Conservation (phyloP, 2,888 invertebrate genomes). For the Mesorhabditis spiculigera region DNA sequence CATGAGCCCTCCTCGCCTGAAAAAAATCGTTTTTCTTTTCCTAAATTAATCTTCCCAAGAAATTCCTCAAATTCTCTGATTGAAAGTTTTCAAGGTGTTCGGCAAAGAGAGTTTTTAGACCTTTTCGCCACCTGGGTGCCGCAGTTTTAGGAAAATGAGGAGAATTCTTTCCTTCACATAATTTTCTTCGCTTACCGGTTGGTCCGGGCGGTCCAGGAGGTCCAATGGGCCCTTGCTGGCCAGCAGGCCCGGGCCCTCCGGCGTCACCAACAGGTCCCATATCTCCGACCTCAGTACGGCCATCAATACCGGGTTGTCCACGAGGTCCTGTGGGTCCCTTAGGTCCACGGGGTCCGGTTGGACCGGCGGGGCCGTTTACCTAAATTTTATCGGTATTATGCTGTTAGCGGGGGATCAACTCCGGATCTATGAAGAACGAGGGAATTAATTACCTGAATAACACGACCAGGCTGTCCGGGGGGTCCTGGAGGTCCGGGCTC, state of each 20-base stretch:
- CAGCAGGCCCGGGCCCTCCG: conserved; percentile 45
- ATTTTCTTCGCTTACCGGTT: conserved; percentile 17
- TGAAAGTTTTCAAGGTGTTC: background rate
- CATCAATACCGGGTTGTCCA: conserved; percentile 51
- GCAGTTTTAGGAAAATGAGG: background rate
- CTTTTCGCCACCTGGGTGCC: background rate
- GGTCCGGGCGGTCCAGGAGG: conserved; percentile 48
- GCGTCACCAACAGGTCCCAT: conserved; percentile 37
- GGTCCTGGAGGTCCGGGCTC: conserved; percentile 51
- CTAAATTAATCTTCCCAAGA: background rate
- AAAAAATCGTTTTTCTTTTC: background rate
- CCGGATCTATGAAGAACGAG: background rate
- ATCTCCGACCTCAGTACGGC: conserved; percentile 31
- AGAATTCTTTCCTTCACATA: background rate
- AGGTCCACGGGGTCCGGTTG: conserved; percentile 48
- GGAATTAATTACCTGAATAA: conserved; percentile 28
- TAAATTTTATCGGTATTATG: conserved; percentile 10
- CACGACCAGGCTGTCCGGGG: conserved; percentile 49
- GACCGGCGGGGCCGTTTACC: conserved; percentile 43
- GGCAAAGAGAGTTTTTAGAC: background rate
- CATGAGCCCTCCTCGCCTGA: conserved; percentile 55
- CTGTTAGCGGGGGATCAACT: background rate
- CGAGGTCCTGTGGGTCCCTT: conserved; percentile 51
- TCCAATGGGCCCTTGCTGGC: conserved; percentile 47
- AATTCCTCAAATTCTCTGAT: background rate